Evolutionary conservation across 2,113 vertebrate genomes (phyloP), one percentile per base, ranked within the genome.

Genomic region (Lophochroa leadbeateri): DNA sequence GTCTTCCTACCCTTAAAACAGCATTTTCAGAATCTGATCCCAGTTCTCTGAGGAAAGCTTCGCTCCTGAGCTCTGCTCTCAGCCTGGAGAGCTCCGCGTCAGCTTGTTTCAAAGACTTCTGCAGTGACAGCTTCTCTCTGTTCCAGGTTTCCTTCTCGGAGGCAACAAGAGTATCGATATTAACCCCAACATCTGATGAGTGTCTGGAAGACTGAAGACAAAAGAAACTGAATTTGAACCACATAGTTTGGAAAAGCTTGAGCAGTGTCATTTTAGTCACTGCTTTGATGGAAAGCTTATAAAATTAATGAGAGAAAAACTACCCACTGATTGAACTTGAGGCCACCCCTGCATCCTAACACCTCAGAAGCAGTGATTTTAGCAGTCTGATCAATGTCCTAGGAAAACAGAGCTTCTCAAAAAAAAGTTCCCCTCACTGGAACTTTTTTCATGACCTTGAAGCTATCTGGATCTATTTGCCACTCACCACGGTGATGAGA

Each of bases 71-170:
- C 91, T 99, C 99, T 52, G 97, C 98, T 86, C 97, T 98, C 82
- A 99, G 98, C 72, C 98, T 98, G 65, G 95, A 97, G 39, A 99
- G 93, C 88, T 99, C 99, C 0, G 98, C 98, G 96, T 99, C 98
- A 0, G 99, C 98, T 91, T 98, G 97, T 50, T 98, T 98, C 88
- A 99, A 95, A 55, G 98, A 97, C 46, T 98, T 99, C 96, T 99
- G 99, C 86, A 99, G 97, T 1, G 94, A 85, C n/a, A 86, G 21
- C 86, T 97, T 99, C 96, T 99, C 99, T 92, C 96, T 98, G 68
- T 87, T 94, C 99, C 99, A 99, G 4, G 97, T 92, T 88, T 99
- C 99, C 74, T 98, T 98, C 94, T 99, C 99, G 17, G 98, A 98
- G 76, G 98, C 98, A 58, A 98, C 91, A 53, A 99, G 95, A 60